Base-by-base conservation (phyloP, 2,888 invertebrate genomes). In the Colostygia pectinataria region DNA sequence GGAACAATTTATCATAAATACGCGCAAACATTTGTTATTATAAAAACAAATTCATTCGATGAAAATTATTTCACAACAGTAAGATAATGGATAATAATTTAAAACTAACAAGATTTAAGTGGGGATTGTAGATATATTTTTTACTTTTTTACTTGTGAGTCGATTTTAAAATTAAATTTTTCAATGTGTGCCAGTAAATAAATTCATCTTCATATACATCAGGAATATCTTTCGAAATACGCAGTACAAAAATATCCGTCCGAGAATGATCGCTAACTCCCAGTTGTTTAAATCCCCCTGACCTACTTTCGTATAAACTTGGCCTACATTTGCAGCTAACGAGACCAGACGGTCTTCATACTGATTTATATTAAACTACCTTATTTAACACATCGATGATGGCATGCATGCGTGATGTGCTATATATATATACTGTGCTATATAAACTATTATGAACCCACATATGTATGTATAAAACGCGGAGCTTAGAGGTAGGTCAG, bases 271-370 rank as follows among this genome's bases (percentile, higher is more conserved):
- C 69, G 67, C 63, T 73, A 69, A 68, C 66, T 71, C 73, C 69
- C 73, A 68, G 74, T 77, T 72, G 75, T 74, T 74, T 53, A 66
- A 70, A 68, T 80, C 72, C 75, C 83, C 80, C 79, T 87, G 88
- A 85, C 87, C 85, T 56, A 85, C 56, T 76, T 87, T 64, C 46
- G 55, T 55, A 55, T 79, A 82, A 85, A 86, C 87, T 88, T 88
- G 88, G 76, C 86, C 85, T 57, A 81, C 77, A 76, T 86, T 65
- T 63, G 71, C 76, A 36, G 20, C 47, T 45, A 54, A 41, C 53
- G 55, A 47, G 50, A 54, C 52, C 57, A 52, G 52, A 51, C 53
- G 45, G 46, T 53, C 41, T 39, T 44, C 37, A 48, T 53, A 52
- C 52, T 32, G 42, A 49, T 53, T 58, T 57, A 59, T 57, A 47